These are phyloP conservation scores for Botrylloides violaceus DNA, from an alignment of 23 tunicate species.

Conservation along the genomic window DNA sequence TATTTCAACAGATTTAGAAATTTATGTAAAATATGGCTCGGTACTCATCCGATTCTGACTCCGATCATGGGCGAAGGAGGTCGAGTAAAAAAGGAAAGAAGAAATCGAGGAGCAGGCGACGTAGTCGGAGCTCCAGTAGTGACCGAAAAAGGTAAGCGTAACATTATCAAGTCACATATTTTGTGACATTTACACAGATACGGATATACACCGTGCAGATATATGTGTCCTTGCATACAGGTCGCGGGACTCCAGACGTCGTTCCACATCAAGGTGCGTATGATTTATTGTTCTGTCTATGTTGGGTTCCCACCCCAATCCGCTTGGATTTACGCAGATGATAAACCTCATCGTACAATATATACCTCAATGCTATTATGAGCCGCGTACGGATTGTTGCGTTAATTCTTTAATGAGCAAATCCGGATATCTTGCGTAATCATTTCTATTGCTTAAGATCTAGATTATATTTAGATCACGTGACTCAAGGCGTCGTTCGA, in stretches of 20 bases:
- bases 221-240: neutral
- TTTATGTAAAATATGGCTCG: conserved; percentile 3
- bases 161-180: no score
- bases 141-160: conserved; percentile 7
- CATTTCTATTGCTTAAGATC: no score
- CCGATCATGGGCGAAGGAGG: neutral
- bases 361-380: no score
- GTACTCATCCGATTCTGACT: conserved; percentile 22
- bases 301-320: no score
- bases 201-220: neutral
- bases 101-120: conserved; percentile 15
- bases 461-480: conserved; percentile 2
- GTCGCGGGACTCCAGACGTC: neutral
- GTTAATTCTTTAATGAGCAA: no score
- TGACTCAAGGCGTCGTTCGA: conserved; percentile 2
- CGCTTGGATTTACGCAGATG: no score
- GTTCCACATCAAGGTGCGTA: neutral
- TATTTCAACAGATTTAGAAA: no score
- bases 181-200: neutral
- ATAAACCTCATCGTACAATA: no score
- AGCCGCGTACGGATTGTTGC: no score
- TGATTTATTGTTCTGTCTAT: neutral
- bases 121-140: conserved; percentile 21
- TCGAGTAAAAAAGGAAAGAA: conserved; percentile 15
- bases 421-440: no score